Conservation (phyloP, 2,113 vertebrate species). For the Dolichotis patagonum region DNA sequence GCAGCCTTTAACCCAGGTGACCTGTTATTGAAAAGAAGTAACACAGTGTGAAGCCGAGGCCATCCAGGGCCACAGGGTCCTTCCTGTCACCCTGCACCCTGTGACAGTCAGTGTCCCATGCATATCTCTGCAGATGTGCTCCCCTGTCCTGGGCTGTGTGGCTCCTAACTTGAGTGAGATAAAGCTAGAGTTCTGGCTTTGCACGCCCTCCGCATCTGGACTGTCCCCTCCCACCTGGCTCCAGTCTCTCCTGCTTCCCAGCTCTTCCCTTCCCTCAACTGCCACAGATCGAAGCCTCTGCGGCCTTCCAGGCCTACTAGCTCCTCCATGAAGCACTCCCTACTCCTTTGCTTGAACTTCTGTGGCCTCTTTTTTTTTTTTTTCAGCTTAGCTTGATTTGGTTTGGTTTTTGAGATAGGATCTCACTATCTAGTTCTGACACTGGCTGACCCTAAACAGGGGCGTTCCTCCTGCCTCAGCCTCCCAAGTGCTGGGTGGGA, state of each 20-base stretch:
- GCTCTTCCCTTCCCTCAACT: not conserved
- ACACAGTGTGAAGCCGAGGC: not conserved
- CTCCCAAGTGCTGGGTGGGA: not conserved
- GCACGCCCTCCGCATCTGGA: not conserved
- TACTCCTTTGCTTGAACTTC: not conserved
- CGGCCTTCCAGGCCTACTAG: not conserved
- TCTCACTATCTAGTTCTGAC: not conserved
- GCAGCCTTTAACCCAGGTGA: not conserved
- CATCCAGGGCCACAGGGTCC: not conserved
- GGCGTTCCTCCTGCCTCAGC: not conserved
- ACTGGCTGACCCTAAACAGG: not conserved
- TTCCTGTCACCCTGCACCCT: not conserved
- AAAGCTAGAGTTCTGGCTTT: not conserved
- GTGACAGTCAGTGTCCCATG: not conserved
- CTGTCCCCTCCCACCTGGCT: not conserved
- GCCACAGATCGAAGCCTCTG: not conserved
- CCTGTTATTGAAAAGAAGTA: not conserved
- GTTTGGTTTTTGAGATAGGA: not conserved
- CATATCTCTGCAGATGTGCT: not conserved
- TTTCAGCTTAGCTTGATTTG: not conserved
- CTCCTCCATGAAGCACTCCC: not conserved
- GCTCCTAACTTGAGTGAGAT: not conserved
- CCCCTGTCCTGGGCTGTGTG: not conserved
- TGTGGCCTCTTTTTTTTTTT: not conserved
- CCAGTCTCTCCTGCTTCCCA: not conserved